Percentiles rank a stretch among this genome's conserved stretches.
phyloP scores from a whole-genome alignment of 2,888 invertebrate genomes.

The Teleiodes luculella region DNA sequence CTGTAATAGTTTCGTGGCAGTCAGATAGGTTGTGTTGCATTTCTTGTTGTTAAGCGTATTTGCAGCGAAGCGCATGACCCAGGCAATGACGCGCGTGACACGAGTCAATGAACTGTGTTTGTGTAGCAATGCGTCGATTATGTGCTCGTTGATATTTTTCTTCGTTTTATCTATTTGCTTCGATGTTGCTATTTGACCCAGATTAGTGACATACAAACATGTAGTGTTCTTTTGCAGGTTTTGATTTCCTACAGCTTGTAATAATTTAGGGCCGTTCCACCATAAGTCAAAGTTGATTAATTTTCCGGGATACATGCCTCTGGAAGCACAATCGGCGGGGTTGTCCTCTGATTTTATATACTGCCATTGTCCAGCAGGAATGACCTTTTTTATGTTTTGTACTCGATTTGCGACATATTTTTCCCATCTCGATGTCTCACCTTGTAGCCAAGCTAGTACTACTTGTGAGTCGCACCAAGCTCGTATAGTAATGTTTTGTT shows the following conservation, averaged over 20 bases:
- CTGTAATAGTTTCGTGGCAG: not conserved
- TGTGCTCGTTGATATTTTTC: not conserved
- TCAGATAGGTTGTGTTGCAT: not conserved
- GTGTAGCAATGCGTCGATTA: not conserved
- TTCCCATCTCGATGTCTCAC: too few relatives aligned
- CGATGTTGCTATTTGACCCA: not conserved
- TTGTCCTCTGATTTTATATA: constrained; percentile 25
- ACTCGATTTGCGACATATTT: too few relatives aligned
- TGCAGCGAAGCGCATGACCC: constrained; percentile 11
- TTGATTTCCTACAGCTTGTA: not conserved
- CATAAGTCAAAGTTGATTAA: constrained; percentile 11
- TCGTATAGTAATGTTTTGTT: not conserved
- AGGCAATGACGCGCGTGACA: constrained; percentile 9
- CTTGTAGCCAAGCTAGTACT: too few relatives aligned
- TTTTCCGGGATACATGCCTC: constrained; percentile 23
- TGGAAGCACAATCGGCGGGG: too few relatives aligned
- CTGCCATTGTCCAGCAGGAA: constrained; percentile 11
- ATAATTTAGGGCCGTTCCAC: too few relatives aligned
- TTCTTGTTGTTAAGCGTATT: constrained; percentile 2
- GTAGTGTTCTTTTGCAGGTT: not conserved
- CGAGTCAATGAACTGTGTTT: constrained; percentile 12
- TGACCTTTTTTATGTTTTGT: too few relatives aligned
- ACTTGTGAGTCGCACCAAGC: constrained; percentile 23
- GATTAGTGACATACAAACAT: not conserved
- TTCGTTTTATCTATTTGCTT: not conserved